Base-by-base conservation (phyloP, 2,888 invertebrate species). In the Trichogramma evanescens region DNA sequence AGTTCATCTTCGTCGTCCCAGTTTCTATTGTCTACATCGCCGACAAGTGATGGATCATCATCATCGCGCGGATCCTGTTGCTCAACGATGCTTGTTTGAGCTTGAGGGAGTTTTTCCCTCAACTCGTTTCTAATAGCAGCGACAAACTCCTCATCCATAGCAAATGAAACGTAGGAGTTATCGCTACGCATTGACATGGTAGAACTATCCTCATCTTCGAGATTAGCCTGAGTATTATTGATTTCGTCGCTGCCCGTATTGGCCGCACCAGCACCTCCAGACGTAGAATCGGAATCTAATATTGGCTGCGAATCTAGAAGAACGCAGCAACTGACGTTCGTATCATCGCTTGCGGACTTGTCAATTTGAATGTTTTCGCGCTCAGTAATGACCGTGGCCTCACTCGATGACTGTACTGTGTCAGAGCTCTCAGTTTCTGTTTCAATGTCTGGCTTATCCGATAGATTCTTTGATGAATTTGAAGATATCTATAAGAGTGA, bases 71-170 rank as follows among this genome's bases (percentile, higher is more conserved):
- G 66, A 53, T 77, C 77, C 43, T 69, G 68, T 6, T 71, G 66
- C 59, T 78, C 78, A 7, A 75, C 66, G 5, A 77, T 71, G n/a
- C 73, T 66, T 73, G 73, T 74, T 78, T 87, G 87, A 52, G 87
- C 87, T 61, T 85, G 81, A 7, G 89, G 88, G 65, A 89, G 78
- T 74, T 89, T 89, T 68, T 86, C 82, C 67, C 85, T 81, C 50
- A 89, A 74, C 73, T 89, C 89, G 68, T 86, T 87, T 62, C 89
- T 79, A 62, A 89, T 81, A 1, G 88, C 88, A 46, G 85, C 81
- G 68, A 88, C 86, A 66, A 86, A 85, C 70, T 87, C 88, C 69
- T 87, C 88, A 69, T 89, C 87, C 62, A 88, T 78, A 13, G 81
- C 82, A 60, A 85, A 82, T 1, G 82, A 81, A 26, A 84, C 83